Evolutionary conservation across 2,888 invertebrate species (phyloP).

Genomic region (Iphiclides podalirius): DNA sequence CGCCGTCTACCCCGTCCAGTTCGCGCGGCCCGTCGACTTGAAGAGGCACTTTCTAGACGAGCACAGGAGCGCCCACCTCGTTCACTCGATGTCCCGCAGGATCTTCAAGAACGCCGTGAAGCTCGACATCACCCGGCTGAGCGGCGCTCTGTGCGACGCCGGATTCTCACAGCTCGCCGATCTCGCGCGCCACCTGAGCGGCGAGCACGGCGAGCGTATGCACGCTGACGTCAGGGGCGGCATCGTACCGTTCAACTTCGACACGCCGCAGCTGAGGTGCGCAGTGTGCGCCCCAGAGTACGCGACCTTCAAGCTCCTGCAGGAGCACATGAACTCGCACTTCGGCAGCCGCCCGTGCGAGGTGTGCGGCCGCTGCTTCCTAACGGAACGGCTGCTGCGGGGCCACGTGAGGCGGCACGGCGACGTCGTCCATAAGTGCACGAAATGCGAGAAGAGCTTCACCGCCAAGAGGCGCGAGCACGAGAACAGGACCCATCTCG

Average conservation of each 20-base stretch:
- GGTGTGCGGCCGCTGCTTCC: slow-evolving; percentile 45
- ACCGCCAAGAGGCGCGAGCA: slow-evolving; percentile 35
- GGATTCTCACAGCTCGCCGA: slow-evolving; percentile 40
- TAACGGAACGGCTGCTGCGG: slow-evolving; percentile 39
- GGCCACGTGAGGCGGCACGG: slow-evolving; percentile 46
- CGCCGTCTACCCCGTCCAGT: slow-evolving; percentile 43
- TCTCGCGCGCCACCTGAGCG: slow-evolving; percentile 41
- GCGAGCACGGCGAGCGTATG: slow-evolving; percentile 37
- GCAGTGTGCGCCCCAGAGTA: slow-evolving; percentile 44
- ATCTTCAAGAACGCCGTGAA: slow-evolving; percentile 45
- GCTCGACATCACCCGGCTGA: slow-evolving; percentile 49
- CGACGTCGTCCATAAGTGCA: slow-evolving; percentile 46
- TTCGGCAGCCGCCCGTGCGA: slow-evolving; percentile 51
- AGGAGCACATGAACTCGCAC: slow-evolving; percentile 60
- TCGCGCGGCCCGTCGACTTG: slow-evolving; percentile 38
- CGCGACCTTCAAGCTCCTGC: slow-evolving; percentile 48
- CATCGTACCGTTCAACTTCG: slow-evolving; percentile 58
- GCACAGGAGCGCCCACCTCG: slow-evolving; percentile 42
- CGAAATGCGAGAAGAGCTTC: slow-evolving; percentile 49
- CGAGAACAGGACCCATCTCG: slow-evolving; percentile 34
- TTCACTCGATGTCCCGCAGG: slow-evolving; percentile 38
- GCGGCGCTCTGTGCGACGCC: slow-evolving; percentile 45
- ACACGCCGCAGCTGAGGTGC: slow-evolving; percentile 45
- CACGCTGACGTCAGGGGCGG: slow-evolving; percentile 45
- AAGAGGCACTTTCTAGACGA: slow-evolving; percentile 50